Evolutionary conservation across 2,113 vertebrate species (phyloP).

Genomic region (Theristicus caerulescens): DNA sequence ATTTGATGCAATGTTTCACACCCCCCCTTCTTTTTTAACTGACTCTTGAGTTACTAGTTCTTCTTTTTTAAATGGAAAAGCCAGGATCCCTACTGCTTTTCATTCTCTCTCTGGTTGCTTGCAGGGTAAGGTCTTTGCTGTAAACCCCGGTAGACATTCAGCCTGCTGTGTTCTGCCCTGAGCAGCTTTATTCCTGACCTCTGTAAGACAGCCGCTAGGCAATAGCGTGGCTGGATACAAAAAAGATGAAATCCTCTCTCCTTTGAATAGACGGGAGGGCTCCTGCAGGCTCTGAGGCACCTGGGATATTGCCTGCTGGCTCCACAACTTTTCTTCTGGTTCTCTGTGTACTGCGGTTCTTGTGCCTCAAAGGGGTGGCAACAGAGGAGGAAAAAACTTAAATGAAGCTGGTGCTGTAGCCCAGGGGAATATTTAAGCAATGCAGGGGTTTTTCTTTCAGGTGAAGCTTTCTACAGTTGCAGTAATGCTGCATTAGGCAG

Average conservation of each 20-base stretch:
- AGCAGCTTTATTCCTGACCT: not conserved
- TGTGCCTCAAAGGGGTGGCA: not conserved
- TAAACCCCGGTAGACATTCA: not conserved
- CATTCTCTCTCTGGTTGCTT: not conserved
- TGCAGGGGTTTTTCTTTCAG: not conserved
- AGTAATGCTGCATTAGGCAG: not conserved
- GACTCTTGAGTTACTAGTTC: not conserved
- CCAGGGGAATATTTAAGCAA: not conserved
- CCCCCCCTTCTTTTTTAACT: not conserved
- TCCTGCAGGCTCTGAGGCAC: not conserved
- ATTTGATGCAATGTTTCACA: not conserved
- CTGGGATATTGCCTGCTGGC: not conserved
- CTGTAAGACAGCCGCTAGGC: not conserved
- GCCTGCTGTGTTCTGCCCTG: conserved; percentile 7
- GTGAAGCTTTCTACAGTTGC: not conserved
- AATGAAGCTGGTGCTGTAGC: not conserved
- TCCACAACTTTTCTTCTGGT: not conserved
- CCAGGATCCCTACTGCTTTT: not conserved
- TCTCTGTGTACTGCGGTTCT: not conserved
- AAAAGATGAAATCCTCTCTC: not conserved
- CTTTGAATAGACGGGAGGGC: not conserved
- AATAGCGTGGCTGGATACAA: not conserved
- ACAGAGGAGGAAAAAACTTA: not conserved
- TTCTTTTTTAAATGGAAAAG: not conserved
- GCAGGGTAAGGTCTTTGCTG: not conserved